Base-by-base conservation (phyloP, 2,797 vertebrate species). In the Gastrophryne carolinensis region DNA sequence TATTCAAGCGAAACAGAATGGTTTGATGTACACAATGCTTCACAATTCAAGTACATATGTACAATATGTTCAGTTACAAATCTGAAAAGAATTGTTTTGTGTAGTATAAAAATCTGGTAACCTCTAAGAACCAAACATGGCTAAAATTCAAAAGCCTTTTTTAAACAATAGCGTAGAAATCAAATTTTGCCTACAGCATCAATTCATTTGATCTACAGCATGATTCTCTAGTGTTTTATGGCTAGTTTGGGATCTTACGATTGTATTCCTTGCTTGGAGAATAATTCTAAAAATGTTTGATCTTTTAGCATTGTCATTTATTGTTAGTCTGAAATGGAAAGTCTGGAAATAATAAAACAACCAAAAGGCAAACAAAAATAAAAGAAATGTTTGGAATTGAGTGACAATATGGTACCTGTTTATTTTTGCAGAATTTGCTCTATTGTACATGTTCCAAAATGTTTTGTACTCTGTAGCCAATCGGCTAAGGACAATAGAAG, bases 251-350 rank as follows among this genome's bases (percentile, higher is more conserved):
- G 34, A 70, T 35, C 34, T 27, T 63, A 67, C 66, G 10, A 64
- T 65, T 71, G 30, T 41, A 62, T 67, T 61, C 26, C 58, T 39
- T 57, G 67, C 67, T 37, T 64, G 24, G 30, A 49, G 50, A 72
- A 71, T 78, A n/a, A 63, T 77, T 54, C 57, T 41, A 70, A 15
- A 50, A 56, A 56, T 72, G 60, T 78, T 72, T 78, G 75, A 72
- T 78, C 67, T 62, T 71, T 77, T 71, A 57, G 23, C 15, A 72
- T 24, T 78, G 67, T 65, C 67, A 78, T 78, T 63, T 65, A 65
- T 64, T 57, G 67, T 71, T 78, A 71, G 39, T 32, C 24, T 65
- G 75, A 71, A 72, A 72, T 65, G 67, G 75, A 72, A 78, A 78
- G 69, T 65, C 75, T 72, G 75, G 75, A 78, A 78, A 71, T 65